phyloP scores from a whole-genome alignment of 2,888 invertebrate genomes.

The Resseliella maxima region DNA sequence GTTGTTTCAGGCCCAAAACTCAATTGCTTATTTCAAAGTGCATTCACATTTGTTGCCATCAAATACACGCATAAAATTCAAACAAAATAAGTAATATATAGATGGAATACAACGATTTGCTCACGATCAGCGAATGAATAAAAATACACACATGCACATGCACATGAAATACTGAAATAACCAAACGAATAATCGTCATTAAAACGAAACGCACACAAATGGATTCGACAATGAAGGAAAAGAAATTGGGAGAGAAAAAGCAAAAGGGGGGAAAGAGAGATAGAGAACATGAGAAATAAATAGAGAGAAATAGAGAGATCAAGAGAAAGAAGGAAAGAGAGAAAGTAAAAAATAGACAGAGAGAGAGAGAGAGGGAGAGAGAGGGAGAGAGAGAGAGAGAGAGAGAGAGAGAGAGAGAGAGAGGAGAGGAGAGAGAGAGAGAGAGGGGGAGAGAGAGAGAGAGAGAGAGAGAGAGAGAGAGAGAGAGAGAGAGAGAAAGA shows the following conservation, averaged over 20 bases:
- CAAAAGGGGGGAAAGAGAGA: background rate
- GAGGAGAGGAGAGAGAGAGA: background rate
- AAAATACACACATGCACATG: background rate
- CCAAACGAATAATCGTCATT: constrained; percentile 25
- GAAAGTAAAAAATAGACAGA: no score
- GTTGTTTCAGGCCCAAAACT: background rate
- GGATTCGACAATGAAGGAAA: background rate
- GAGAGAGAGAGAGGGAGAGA: background rate
- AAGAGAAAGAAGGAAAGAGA: no score
- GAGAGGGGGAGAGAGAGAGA: no score
- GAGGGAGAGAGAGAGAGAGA: no score
- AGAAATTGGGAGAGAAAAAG: background rate
- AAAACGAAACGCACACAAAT: constrained; percentile 15
- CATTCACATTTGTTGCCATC: background rate
- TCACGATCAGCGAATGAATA: background rate
- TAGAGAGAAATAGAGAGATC: no score
- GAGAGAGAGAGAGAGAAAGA: background rate
- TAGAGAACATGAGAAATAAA: no score
- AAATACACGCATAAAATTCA: constrained; percentile 21
- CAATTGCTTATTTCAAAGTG: constrained; percentile 43
- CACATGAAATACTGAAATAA: background rate
- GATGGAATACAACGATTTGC: background rate
- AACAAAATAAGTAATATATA: background rate
- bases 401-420: background rate
- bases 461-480: no score